Evolutionary conservation across 2,888 invertebrate species (phyloP), one percentile per base, ranked within the genome.

Genomic region (Melinaea menophilus): DNA sequence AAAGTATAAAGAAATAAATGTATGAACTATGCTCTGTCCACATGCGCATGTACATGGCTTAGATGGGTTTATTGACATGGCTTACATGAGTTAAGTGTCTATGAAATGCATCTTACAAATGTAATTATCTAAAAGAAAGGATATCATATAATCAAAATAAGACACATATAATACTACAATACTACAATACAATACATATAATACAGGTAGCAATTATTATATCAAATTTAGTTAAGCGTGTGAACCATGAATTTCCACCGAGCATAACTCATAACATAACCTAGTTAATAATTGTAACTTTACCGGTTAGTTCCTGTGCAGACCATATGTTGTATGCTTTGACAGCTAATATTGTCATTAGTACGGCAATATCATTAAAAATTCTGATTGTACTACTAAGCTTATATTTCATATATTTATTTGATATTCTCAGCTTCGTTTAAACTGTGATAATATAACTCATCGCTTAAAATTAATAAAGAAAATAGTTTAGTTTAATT

Each of bases 11-110:
- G n/a, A 33, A 37, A 48, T 47, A 55, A 56, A 35, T 51, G 13
- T 55, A 46, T 46, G 31, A 34, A 34, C 9, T 47, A 35, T 33
- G 22, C 22, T 51, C 54, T 60, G 4, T 47, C n/a, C 61, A 63
- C 51, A n/a, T n/a, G 58, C 41, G 35, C 46, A 41, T 22, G 35
- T 59, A 61, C 56, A 63, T 66, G 66, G 58, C 54, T 59, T 22
- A 37, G 58, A 61, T 59, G 61, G 59, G 66, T 63, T 63, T 66
- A 66, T 66, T 66, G 63, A 61, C 63, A 56, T 37, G 22, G 37
- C 31, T n/a, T 56, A 55, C 37, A 46, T 60, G 57, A 46, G 33
- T 7, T 41, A 41, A 41, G 41, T 51, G 51, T 7, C 11, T 11
- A 46, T n/a, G 46, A 46, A 7, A 5, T 46, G 11, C 46, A 46